Evolutionary conservation across 2,888 invertebrate genomes (phyloP), one percentile per base, ranked within the genome.

Genomic region (Aelia acuminata): DNA sequence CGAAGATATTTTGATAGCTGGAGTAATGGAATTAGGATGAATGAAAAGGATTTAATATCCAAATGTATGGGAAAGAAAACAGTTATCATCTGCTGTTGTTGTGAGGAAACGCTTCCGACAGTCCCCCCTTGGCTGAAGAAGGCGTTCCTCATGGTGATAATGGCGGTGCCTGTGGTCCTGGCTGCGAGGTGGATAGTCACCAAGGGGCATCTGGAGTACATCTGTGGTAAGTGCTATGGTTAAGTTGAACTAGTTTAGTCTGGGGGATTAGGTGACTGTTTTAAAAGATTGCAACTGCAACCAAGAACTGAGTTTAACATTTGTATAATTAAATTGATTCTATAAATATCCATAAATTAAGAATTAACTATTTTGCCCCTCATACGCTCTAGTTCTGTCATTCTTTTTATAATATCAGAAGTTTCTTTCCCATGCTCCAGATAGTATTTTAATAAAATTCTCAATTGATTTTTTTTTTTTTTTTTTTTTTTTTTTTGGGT

Each of bases 361-460:
- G n/a, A n/a, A 8, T n/a, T 3, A 11, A 26, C 53, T 57, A 26
- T 13, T 57, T 57, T 57, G 3, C 53, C 53, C 84, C 39, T 84
- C n/a, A 84, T 47, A 48, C 18, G 35, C n/a, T 89, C 84, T 43
- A 90, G 26, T 85, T 89, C 89, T 22, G 53, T 49, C 20, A 90
- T 57, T 26, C 90, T 87, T 10, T 22, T 48, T 15, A n/a, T 48
- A 49, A 90, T 89, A 31, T 84, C 80, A 15, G 84, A 35, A 18
- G 88, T 89, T n/a, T 88, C 88, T 63, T 85, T 43, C 11, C 88
- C 87, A 22, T 89, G 63, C n/a, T 89, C n/a, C 5, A 84, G 22
- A 15, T 88, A 85, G 57, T 90, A 89, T 49, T 85, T 39, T 20
- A 90, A 84, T n/a, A 39, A 20, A 20, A n/a, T 84, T 43, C 70